Evolutionary conservation across 2,888 invertebrate species (phyloP).

Genomic region (Ophonus ardosiacus): DNA sequence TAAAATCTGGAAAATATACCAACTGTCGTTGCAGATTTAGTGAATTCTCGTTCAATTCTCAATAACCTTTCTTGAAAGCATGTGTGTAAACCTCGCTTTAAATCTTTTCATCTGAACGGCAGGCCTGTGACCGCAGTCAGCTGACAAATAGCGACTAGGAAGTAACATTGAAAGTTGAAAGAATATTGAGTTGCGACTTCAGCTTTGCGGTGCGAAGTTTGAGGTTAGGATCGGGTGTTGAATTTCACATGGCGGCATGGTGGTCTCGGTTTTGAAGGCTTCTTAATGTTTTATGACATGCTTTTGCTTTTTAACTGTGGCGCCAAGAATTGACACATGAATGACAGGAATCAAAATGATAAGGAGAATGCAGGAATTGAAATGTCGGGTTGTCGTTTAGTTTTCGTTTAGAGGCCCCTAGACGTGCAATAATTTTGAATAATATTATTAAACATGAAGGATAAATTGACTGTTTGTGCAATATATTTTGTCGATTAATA

Average conservation of each 20-base stretch:
- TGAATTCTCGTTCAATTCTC: not conserved
- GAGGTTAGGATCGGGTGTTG: slow-evolving; percentile 2
- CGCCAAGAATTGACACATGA: not conserved
- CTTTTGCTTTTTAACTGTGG: slow-evolving; percentile 15
- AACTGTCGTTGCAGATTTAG: too few species aligned
- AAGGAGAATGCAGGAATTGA: too few species aligned
- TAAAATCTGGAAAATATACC: too few species aligned
- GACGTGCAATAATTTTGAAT: too few species aligned
- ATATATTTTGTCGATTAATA: too few species aligned
- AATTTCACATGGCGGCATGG: slow-evolving; percentile 20
- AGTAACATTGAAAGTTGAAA: slow-evolving; percentile 12
- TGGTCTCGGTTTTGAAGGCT: not conserved
- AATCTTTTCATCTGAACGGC: not conserved
- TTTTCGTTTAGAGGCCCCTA: too few species aligned
- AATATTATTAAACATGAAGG: too few species aligned
- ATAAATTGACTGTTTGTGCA: too few species aligned
- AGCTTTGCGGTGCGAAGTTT: not conserved
- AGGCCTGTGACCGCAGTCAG: slow-evolving; percentile 8
- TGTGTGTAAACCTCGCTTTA: not conserved
- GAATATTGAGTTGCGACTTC: slow-evolving; percentile 7
- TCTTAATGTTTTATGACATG: slow-evolving; percentile 17
- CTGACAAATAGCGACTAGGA: slow-evolving; percentile 12
- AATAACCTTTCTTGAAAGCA: not conserved
- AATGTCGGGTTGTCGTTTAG: too few species aligned
- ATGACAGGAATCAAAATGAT: not conserved